Base-by-base conservation (phyloP, 2,797 vertebrate species). In the Halcyon badia region DNA sequence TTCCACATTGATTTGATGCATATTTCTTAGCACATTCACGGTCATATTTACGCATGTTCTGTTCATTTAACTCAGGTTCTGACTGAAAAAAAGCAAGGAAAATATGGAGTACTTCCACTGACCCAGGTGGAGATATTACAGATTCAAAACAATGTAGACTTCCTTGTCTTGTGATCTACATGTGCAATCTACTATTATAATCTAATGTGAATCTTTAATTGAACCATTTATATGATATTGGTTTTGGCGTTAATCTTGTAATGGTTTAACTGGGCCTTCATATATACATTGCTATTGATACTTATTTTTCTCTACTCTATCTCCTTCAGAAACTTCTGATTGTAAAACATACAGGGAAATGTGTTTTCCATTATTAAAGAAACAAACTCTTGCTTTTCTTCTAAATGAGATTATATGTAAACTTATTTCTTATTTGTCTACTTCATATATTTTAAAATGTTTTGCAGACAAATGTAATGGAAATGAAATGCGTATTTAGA, bases 401-500 rank as follows among this genome's bases (percentile, higher is more conserved):
- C 48, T 54, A 70, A 84, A 48, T 60, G 22, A 92, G 11, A 78
- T 91, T 39, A 35, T 52, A 60, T 20, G 30, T 71, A 86, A 75
- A 11, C 30, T 62, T 89, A 17, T 82, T 87, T 92, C 37, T 85
- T 89, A 31, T n/a, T 44, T n/a, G 87, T 60, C 60, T 78, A 17
- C 39, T 91, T 89, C 37, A 37, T n/a, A 13, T 58, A 64, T 17
- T 54, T 85, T 94, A 66, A 85, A 87, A 85, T 46, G 25, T 72
- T 90, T 87, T 90, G 83, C 24, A 65, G 61, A 82, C 8, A 86
- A 81, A 89, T 46, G 21, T 68, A 91, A 83, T 61, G 33, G 33
- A 87, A 96, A 96, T 77, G 82, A 92, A 97, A 83, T 58, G 31
- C 11, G 7, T 26, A 39, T 35, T n/a, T 52, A 57, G 37, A 82